phyloP scores from a whole-genome alignment of 1,140 invertebrate genomes.

The Ceratina australensis region DNA sequence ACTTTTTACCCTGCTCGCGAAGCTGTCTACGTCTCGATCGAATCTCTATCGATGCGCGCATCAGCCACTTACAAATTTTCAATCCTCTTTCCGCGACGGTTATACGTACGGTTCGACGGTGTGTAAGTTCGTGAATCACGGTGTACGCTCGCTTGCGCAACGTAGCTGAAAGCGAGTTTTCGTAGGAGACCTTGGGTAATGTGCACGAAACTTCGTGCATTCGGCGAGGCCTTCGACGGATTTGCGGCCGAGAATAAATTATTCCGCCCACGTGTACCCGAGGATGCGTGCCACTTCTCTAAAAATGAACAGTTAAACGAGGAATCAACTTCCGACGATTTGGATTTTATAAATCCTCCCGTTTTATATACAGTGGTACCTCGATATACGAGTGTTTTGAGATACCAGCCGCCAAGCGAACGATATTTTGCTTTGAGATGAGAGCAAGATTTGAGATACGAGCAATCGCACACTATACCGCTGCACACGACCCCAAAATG shows the following conservation, averaged over 20 bases:
- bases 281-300: conserved; percentile 2
- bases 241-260: conserved; percentile 38
- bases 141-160: conserved; percentile 1
- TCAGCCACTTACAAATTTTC: background rate
- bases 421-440: too few species aligned
- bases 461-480: too few species aligned
- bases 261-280: conserved; percentile 29
- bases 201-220: background rate
- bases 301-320: background rate
- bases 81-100: background rate
- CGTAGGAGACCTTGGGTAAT: background rate
- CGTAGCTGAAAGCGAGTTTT: background rate
- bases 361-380: too few species aligned
- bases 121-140: background rate
- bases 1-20: conserved; percentile 15
- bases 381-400: too few species aligned
- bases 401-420: too few species aligned
- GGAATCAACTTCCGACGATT: background rate
- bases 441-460: too few species aligned
- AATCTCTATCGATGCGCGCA: background rate
- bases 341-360: background rate
- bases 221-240: conserved; percentile 13
- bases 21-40: conserved; percentile 39
- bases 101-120: too few species aligned
- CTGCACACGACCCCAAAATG: too few species aligned